These are phyloP conservation scores for Cactoblastis cactorum DNA, from an alignment of 2,888 invertebrate species.

Conservation along the genomic window DNA sequence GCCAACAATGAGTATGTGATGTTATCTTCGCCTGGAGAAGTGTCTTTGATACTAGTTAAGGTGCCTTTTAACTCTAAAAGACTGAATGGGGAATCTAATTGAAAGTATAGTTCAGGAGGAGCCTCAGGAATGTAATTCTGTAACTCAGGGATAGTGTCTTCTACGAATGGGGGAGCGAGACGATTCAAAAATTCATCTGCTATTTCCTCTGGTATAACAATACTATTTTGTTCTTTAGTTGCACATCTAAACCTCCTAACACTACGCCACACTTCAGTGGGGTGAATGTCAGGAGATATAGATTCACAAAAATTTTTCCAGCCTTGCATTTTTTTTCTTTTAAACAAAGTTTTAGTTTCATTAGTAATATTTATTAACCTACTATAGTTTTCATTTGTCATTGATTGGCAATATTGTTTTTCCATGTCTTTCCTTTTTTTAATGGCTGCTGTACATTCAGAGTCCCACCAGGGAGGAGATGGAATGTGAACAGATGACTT, in stretches of 20 bases:
- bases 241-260: no score
- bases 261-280: no score
- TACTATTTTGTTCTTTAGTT: neutral
- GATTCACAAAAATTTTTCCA: neutral
- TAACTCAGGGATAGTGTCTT: neutral
- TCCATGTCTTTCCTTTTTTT: neutral
- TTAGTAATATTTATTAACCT: no score
- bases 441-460: neutral
- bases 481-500: neutral
- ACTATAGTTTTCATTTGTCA: no score
- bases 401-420: neutral
- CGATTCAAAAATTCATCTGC: neutral
- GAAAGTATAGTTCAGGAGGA: neutral
- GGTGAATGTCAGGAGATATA: no score
- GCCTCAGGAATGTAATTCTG: no score
- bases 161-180: neutral
- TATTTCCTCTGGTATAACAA: neutral
- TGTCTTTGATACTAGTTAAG: neutral
- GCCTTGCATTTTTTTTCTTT: no score
- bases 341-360: no score
- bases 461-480: neutral
- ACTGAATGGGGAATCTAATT: neutral
- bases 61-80: neutral
- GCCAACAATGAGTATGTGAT: neutral
- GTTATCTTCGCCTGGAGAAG: neutral